These are phyloP conservation scores for Loris lydekkerianus DNA, from an alignment of 2,797 vertebrate genomes.

Conservation along the genomic window DNA sequence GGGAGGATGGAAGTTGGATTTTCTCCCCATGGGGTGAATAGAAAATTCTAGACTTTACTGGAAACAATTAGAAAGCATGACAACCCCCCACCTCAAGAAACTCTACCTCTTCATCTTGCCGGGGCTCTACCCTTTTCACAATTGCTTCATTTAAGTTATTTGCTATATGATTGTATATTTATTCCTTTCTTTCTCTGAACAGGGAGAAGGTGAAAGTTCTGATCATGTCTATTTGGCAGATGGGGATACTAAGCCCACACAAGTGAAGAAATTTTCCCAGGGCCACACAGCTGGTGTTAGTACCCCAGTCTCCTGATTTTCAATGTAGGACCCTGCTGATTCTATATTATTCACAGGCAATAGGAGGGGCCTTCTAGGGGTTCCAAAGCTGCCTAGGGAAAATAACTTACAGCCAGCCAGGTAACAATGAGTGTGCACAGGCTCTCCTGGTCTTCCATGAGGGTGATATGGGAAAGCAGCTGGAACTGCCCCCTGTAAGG, in stretches of 20 bases:
- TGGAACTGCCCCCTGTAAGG: background rate
- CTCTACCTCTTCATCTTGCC: slow-evolving; percentile 15
- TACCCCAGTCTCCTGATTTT: background rate
- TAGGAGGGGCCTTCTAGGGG: background rate
- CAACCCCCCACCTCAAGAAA: background rate
- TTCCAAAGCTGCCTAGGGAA: background rate
- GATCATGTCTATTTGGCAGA: slow-evolving; percentile 17
- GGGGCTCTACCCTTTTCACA: background rate
- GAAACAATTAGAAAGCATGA: slow-evolving; percentile 50
- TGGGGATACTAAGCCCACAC: slow-evolving; percentile 6
- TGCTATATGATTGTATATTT: slow-evolving; percentile 18
- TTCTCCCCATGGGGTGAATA: background rate
- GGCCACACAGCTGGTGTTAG: background rate
- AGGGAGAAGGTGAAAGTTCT: slow-evolving; percentile 15
- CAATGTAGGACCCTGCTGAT: background rate
- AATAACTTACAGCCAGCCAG: background rate
- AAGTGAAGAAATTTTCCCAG: slow-evolving; percentile 39
- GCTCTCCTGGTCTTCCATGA: background rate
- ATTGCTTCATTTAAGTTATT: slow-evolving; percentile 22
- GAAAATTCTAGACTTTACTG: slow-evolving; percentile 50
- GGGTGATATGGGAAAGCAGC: background rate
- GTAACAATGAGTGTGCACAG: background rate
- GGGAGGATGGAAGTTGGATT: background rate
- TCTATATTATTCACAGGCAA: background rate
- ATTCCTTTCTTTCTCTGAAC: slow-evolving; percentile 49